Evolutionary conservation across 2,888 invertebrate species (phyloP), one percentile per base, ranked within the genome.

Genomic region (Clistopyga incitator): DNA sequence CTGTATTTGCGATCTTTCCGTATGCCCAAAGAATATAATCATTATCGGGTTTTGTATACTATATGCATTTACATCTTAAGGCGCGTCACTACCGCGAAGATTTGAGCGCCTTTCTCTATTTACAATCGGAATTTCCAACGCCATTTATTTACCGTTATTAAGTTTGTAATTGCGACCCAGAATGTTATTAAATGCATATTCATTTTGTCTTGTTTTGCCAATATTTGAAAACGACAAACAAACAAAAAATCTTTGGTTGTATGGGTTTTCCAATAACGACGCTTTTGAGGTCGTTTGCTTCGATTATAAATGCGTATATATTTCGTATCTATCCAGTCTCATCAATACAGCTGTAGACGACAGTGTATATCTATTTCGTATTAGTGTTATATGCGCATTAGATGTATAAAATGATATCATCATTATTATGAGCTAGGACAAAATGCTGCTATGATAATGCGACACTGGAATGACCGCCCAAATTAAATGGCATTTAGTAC

Each of bases 311-410:
- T 10, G 10, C 10, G 10, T 38, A 47, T 47, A 47, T 15, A 47
- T n/a, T n/a, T 47, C 47, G n/a, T 47, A 47, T 47, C n/a, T 47
- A n/a, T n/a, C 11, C n/a, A 47, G n/a, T 47, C 47, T n/a, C 6
- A 47, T n/a, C 47, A 38, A 38, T n/a, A n/a, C 6, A 13, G 47
- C n/a, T 47, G n/a, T n/a, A 47, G 6, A n/a, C 0, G 11, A 15
- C 47, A n/a, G 50, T 50, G n/a, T 50, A 50, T 47, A 50, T 50
- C 50, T 50, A n/a, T 38, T 38, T 38, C 38, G 38, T 38, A 38
- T 38, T 10, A 38, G 38, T 38, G 38, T 38, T 38, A 10, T n/a
- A 18, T n/a, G 15, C 50, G 50, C n/a, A 18, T n/a, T 50, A 50
- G 18, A 50, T 50, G 18, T 50, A 8, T 2, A n/a, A 6, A 18